phyloP scores from a whole-genome alignment of 2,888 invertebrate genomes.

The Ophion slaviceki region DNA sequence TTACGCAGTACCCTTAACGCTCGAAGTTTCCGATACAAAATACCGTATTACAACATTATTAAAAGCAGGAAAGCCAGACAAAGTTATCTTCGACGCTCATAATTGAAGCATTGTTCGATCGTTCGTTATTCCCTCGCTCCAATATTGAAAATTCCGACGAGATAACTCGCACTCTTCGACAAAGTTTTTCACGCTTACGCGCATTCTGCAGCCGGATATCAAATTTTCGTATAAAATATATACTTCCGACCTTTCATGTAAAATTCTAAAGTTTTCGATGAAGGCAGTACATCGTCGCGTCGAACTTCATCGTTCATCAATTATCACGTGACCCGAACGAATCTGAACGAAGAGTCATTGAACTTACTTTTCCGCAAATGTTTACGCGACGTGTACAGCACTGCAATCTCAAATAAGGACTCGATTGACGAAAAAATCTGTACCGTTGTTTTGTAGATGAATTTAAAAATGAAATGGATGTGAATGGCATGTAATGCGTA shows the following conservation, averaged over 20 bases:
- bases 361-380: not conserved
- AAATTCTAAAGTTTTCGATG: not conserved
- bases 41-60: constrained; percentile 11
- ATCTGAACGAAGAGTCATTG: not conserved
- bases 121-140: constrained; percentile 21
- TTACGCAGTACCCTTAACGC: constrained; percentile 11
- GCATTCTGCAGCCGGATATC: not conserved
- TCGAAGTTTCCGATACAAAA: constrained; percentile 30
- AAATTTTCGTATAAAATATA: no score
- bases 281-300: no score
- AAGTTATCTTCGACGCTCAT: constrained; percentile 50
- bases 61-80: constrained; percentile 20
- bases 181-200: not conserved
- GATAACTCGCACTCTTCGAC: not conserved
- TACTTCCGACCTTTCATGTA: not conserved
- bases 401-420: no score
- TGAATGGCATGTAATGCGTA: no score
- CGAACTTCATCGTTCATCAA: no score
- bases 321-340: not conserved
- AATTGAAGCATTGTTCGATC: constrained; percentile 57
- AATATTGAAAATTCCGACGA: not conserved
- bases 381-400: not conserved
- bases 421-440: not conserved
- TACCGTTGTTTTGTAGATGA: not conserved
- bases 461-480: not conserved